Evolutionary conservation across 2,888 invertebrate genomes (phyloP).

Genomic region (Tortricodes alternella): DNA sequence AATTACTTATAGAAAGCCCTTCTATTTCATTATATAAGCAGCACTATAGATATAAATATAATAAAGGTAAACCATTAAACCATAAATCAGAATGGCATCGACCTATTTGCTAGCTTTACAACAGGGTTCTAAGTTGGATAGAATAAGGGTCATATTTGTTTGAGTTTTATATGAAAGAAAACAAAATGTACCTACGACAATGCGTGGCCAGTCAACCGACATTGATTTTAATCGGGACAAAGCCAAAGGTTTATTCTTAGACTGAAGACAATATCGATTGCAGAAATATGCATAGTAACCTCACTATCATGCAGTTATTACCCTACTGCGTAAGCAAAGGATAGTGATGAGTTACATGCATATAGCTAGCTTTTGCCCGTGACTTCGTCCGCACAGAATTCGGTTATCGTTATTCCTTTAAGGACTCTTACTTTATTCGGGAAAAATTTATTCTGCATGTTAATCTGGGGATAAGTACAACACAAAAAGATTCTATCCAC

Average conservation of each 20-base stretch:
- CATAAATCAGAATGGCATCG: constrained; percentile 13
- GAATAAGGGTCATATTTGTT: constrained; percentile 15
- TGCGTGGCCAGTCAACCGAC: constrained; percentile 1
- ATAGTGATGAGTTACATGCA: too few relatives aligned
- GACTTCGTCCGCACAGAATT: too few relatives aligned
- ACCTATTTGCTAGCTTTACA: neutral
- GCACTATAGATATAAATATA: neutral
- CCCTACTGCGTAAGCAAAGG: too few relatives aligned
- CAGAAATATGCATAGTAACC: neutral
- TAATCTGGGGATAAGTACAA: too few relatives aligned
- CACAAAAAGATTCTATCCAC: too few relatives aligned
- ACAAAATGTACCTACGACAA: constrained; percentile 5
- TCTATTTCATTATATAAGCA: too few relatives aligned
- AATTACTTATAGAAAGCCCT: too few relatives aligned
- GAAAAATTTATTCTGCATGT: too few relatives aligned
- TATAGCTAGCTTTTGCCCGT: too few relatives aligned
- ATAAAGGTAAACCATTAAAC: neutral
- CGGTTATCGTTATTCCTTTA: too few relatives aligned
- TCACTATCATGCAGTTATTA: neutral
- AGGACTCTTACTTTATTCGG: too few relatives aligned
- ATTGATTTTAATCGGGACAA: constrained; percentile 27
- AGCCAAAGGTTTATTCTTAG: constrained; percentile 1
- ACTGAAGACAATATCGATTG: neutral
- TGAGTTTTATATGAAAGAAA: constrained; percentile 3
- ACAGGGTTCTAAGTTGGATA: neutral